Percentiles rank a stretch among this genome's conserved stretches.
Conservation (phyloP, 2,797 vertebrate species). For the Anas capensis region DNA sequence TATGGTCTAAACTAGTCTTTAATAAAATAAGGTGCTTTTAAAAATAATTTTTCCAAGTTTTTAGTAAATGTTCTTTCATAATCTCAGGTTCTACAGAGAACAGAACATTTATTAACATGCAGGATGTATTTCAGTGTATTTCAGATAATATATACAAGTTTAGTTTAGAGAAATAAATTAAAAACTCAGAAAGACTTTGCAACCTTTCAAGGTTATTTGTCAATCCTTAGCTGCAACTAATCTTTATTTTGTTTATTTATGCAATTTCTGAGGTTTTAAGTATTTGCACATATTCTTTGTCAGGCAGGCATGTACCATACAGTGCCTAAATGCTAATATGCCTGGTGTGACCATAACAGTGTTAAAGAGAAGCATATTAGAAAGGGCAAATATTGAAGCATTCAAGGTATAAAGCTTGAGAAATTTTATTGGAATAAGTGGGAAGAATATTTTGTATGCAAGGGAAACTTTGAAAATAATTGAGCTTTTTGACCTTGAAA, state of each 20-base stretch:
- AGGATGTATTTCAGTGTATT: background rate
- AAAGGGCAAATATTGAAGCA: background rate
- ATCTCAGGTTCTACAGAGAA: background rate
- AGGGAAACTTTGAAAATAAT: background rate
- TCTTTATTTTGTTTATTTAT: background rate
- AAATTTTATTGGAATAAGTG: background rate
- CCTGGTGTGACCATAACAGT: background rate
- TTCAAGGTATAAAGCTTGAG: background rate
- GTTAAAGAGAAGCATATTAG: background rate
- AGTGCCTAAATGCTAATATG: background rate
- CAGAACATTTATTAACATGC: background rate
- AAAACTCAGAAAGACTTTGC: background rate
- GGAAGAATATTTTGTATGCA: background rate
- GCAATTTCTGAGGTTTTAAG: background rate
- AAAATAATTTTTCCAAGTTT: background rate
- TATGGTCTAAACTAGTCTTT: background rate
- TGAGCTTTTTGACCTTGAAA: background rate
- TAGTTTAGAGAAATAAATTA: background rate
- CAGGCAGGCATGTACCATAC: background rate
- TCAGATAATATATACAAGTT: background rate
- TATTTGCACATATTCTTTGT: background rate
- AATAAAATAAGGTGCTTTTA: background rate
- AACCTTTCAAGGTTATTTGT: background rate
- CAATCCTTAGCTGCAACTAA: background rate
- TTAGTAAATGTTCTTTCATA: background rate